Evolutionary conservation across 2,113 vertebrate genomes (phyloP).

Genomic region (Turnix velox): DNA sequence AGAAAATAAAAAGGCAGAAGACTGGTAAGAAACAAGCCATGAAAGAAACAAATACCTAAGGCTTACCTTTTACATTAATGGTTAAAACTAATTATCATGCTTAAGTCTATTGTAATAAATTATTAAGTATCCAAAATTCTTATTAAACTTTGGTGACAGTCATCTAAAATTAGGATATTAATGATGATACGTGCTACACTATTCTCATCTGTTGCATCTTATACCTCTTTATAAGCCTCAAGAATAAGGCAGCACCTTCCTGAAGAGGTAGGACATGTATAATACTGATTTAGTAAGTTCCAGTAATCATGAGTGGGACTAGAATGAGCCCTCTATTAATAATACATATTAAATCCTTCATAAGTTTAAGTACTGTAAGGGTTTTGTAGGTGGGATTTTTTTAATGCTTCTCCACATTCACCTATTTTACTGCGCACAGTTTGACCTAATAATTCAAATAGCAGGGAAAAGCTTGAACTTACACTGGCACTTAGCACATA

Average conservation of each 20-base stretch:
- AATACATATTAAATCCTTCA: not conserved
- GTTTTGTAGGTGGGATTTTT: not conserved
- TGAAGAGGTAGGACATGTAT: not conserved
- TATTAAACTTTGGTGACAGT: not conserved
- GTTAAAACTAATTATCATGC: not conserved
- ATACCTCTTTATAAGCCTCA: not conserved
- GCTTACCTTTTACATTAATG: not conserved
- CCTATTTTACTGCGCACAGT: not conserved
- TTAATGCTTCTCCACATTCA: not conserved
- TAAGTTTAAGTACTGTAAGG: not conserved
- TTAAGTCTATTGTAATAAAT: not conserved
- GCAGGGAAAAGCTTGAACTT: not conserved
- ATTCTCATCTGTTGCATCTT: not conserved
- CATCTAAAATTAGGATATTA: not conserved
- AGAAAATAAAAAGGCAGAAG: not conserved
- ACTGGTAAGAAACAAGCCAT: not conserved
- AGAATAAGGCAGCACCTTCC: not conserved
- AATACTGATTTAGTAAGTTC: not conserved
- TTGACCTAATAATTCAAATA: not conserved
- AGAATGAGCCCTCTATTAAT: not conserved
- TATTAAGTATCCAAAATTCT: not conserved
- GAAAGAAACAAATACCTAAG: not conserved
- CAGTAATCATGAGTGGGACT: not conserved
- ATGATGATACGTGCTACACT: not conserved
- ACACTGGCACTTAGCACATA: not conserved